phyloP scores from a whole-genome alignment of 1,140 invertebrate genomes.

The Subanguina moxae region DNA sequence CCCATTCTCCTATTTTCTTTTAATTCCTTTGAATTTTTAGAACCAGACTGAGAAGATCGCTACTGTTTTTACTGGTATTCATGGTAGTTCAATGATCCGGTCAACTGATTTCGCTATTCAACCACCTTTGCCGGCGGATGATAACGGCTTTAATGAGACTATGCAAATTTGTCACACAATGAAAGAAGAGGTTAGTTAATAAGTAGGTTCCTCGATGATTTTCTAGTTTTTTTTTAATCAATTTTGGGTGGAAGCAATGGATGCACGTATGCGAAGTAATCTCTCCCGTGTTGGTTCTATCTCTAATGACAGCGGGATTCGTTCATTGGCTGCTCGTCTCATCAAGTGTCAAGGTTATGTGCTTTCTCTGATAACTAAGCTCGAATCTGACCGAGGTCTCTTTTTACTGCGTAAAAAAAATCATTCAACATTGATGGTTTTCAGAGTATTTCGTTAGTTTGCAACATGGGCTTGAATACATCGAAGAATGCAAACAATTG shows the following conservation, averaged over 20 bases:
- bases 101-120: background rate
- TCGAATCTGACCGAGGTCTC: slow-evolving; percentile 1
- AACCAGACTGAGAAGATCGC: background rate
- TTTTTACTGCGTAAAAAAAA: background rate
- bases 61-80: background rate
- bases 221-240: background rate
- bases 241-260: background rate
- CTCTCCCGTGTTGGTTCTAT: background rate
- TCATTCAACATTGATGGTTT: background rate
- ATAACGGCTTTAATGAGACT: background rate
- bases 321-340: background rate
- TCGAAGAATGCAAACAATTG: background rate
- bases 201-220: background rate
- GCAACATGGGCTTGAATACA: background rate
- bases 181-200: background rate
- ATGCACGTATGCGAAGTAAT: background rate
- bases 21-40: slow-evolving; percentile 2
- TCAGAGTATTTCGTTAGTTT: background rate
- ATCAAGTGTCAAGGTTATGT: background rate
- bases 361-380: background rate
- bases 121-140: background rate
- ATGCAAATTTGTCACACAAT: background rate
- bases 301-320: background rate
- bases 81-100: background rate
- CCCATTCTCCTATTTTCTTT: too few species aligned